These are phyloP conservation scores for Vulpes ferrilata DNA, from an alignment of 2,113 vertebrate genomes.

Conservation along the genomic window DNA sequence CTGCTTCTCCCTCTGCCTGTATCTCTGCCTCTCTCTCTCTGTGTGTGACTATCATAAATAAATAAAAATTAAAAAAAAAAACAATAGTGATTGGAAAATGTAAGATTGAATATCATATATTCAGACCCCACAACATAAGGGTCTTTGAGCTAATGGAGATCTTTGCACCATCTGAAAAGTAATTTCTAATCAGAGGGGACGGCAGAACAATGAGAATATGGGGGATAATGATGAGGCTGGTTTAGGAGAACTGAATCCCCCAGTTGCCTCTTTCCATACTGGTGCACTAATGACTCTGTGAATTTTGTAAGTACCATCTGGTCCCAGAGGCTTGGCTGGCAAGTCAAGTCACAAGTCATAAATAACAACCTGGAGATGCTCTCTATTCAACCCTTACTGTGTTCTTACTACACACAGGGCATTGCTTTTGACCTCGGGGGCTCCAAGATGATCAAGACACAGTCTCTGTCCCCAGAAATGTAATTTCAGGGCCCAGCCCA, in stretches of 20 bases:
- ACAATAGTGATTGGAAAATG: not conserved
- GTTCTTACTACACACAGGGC: too few species aligned
- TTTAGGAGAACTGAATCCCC: not conserved
- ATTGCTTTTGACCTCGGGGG: not conserved
- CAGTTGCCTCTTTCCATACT: not conserved
- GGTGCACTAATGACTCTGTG: not conserved
- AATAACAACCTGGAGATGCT: not conserved
- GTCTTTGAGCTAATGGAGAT: not conserved
- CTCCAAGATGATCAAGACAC: not conserved
- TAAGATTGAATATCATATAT: not conserved
- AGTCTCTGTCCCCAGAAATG: not conserved
- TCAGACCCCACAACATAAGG: not conserved
- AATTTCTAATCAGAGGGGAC: not conserved
- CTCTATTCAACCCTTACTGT: not conserved
- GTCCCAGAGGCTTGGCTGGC: not conserved
- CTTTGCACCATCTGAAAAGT: not conserved
- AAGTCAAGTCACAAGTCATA: not conserved
- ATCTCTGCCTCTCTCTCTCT: too few species aligned
- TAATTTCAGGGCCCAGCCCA: not conserved
- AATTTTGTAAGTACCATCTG: not conserved
- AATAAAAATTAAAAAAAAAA: too few species aligned
- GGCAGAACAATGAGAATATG: not conserved
- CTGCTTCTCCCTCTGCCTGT: too few species aligned
- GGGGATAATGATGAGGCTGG: not conserved
- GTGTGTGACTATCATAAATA: too few species aligned